Evolutionary conservation across 2,113 vertebrate genomes (phyloP), one percentile per base, ranked within the genome.

Genomic region (Phrynocephalus versicolor): DNA sequence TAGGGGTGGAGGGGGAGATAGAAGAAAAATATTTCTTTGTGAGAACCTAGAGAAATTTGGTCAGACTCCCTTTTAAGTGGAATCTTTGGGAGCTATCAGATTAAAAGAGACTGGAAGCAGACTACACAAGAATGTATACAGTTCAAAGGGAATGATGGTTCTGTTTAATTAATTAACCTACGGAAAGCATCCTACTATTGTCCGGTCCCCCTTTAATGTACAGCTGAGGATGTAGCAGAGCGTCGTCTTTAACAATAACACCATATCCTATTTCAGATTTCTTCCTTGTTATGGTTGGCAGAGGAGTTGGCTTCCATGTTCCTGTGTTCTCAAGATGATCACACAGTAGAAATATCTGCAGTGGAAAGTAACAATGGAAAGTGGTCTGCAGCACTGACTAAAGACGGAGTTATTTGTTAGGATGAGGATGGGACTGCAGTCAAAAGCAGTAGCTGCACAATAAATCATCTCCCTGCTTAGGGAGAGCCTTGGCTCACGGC

Each of bases 121-220:
- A 41, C 6, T 85, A 37, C 45, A 69, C 65, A 62, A 1, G 70
- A 88, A 69, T 27, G 35, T 84, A 81, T 65, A 58, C 58, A 39
- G 64, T 85, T 70, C 45, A 30, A 6, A 71, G 6, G 89, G 86
- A 73, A 2, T 62, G 87, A 85, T 1, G 3, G 78, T 76, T 84
- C 30, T 76, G 3, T 83, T 86, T 81, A 88, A 88, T 64, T 80
- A 87, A 89, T 45, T 86, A 83, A 89, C 87, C 27, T 30, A 72
- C n/a, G 3, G 39, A 92, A 91, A 1, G 14, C 65, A 2, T 1
- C 39, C 4, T 89, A n/a, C 45, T 78, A 78, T 78, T 78, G 75
- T 85, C 45, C 67, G 23, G 69, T 57, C 51, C 58, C 25, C 35
- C 21, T 75, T 86, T 86, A 81, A 75, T 86, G 71, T 75, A 67